Evolutionary conservation across 2,797 vertebrate species (phyloP).

Genomic region (Chelidonichthys spinosus): DNA sequence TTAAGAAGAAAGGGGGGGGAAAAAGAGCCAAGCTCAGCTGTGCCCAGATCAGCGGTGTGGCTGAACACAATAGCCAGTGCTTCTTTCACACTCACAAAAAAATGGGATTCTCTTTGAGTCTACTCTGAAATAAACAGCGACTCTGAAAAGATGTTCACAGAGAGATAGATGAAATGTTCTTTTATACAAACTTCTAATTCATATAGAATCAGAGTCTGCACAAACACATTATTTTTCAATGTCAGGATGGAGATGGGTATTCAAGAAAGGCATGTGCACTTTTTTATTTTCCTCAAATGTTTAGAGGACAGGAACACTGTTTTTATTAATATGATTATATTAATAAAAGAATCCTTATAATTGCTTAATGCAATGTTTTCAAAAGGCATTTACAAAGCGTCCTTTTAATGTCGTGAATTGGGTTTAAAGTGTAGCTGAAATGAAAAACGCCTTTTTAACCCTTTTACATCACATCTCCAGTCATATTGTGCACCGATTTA

Average conservation of each 20-base stretch:
- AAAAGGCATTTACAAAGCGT: no score
- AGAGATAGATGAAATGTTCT: conserved; percentile 28
- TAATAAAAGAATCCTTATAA: no score
- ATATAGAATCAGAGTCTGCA: conserved; percentile 1
- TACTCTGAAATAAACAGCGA: conserved; percentile 33
- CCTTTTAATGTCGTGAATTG: no score
- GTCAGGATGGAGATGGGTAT: conserved; percentile 15
- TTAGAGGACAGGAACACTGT: no score
- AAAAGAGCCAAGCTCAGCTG: not conserved
- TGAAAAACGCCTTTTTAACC: no score
- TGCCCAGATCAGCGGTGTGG: conserved; percentile 14
- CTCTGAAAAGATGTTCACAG: conserved; percentile 30
- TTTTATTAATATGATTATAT: no score
- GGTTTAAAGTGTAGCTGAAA: no score
- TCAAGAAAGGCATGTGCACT: not conserved
- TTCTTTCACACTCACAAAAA: conserved; percentile 2
- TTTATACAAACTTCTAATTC: conserved; percentile 24
- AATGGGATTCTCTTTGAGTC: conserved; percentile 26
- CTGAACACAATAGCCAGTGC: conserved; percentile 17
- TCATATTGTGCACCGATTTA: no score
- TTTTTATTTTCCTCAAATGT: no score
- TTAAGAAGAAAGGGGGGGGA: not conserved
- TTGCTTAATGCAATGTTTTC: no score
- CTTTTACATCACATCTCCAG: no score
- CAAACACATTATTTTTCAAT: conserved; percentile 12